Percentiles rank a stretch among this genome's conserved stretches.
Evolutionary conservation across 2,888 invertebrate genomes (phyloP).

Genomic region (Pogonocherus hispidulus): DNA sequence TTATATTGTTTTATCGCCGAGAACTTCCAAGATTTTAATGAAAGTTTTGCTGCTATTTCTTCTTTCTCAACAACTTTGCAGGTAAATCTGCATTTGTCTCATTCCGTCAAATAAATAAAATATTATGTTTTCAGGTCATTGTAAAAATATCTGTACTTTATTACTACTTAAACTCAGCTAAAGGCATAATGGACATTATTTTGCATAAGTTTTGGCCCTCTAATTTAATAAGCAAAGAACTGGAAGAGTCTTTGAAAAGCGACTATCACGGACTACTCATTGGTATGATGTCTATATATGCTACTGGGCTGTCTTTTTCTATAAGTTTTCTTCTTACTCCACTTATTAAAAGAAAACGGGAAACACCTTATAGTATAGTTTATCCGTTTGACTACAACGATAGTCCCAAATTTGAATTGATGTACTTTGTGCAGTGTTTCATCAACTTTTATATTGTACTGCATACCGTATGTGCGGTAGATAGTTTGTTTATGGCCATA

Average conservation of each 20-base stretch:
- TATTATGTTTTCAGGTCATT: conserved; percentile 26
- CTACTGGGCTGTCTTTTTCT: conserved; percentile 24
- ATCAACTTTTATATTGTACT: conserved; percentile 34
- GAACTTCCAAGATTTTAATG: neutral
- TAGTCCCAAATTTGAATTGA: conserved; percentile 40
- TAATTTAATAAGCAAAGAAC: conserved; percentile 18
- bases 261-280: conserved; percentile 2
- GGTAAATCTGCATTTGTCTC: neutral
- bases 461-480: conserved; percentile 36
- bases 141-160: conserved; percentile 31
- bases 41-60: neutral
- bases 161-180: conserved; percentile 18
- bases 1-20: neutral
- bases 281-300: conserved; percentile 7
- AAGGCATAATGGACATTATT: conserved; percentile 23
- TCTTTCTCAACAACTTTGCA: neutral
- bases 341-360: conserved; percentile 15
- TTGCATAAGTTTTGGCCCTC: conserved; percentile 37
- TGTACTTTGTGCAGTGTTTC: conserved; percentile 34
- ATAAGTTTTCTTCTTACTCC: conserved; percentile 33
- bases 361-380: conserved; percentile 38
- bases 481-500: conserved; percentile 43
- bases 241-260: neutral
- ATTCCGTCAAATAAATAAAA: neutral
- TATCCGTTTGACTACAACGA: conserved; percentile 40